Evolutionary conservation across 2,888 invertebrate species (phyloP).

Genomic region (Dichetophora obliterata): DNA sequence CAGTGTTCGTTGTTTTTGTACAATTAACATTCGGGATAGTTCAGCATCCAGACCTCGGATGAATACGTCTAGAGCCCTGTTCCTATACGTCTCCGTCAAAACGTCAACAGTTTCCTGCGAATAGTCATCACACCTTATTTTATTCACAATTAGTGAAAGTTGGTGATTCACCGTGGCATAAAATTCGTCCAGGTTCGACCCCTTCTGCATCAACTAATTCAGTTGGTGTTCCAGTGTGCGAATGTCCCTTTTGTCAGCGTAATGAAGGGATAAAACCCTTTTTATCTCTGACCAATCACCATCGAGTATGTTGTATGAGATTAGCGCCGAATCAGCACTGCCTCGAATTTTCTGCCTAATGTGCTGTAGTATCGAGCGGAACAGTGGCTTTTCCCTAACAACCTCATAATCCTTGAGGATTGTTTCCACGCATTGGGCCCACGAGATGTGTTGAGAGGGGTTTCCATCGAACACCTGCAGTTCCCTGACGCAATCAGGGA

Average conservation of each 20-base stretch:
- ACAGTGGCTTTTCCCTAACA: neutral
- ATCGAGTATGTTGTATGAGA: slow-evolving; percentile 41
- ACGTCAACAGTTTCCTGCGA: slow-evolving; percentile 35
- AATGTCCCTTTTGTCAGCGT: slow-evolving; percentile 49
- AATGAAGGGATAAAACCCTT: neutral
- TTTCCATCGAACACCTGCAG: neutral
- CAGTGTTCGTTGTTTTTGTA: no score
- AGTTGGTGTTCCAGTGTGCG: slow-evolving; percentile 48
- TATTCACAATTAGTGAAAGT: slow-evolving; percentile 35
- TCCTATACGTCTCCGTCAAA: slow-evolving; percentile 26
- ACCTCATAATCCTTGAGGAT: neutral
- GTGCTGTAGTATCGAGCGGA: slow-evolving; percentile 41
- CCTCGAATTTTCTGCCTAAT: slow-evolving; percentile 44
- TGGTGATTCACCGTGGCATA: slow-evolving; percentile 45
- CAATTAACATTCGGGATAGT: slow-evolving; percentile 41
- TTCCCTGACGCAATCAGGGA: slow-evolving; percentile 6
- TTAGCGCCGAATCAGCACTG: slow-evolving; percentile 41
- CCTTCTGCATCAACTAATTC: slow-evolving; percentile 42
- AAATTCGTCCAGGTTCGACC: slow-evolving; percentile 44
- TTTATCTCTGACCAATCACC: slow-evolving; percentile 44
- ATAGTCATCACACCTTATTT: neutral
- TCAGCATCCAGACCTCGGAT: slow-evolving; percentile 32
- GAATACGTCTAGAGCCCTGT: slow-evolving; percentile 15
- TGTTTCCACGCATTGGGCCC: neutral
- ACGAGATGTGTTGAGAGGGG: neutral